These are phyloP conservation scores for Thinocorus orbignyianus DNA, from an alignment of 2,113 vertebrate genomes.

Conservation along the genomic window DNA sequence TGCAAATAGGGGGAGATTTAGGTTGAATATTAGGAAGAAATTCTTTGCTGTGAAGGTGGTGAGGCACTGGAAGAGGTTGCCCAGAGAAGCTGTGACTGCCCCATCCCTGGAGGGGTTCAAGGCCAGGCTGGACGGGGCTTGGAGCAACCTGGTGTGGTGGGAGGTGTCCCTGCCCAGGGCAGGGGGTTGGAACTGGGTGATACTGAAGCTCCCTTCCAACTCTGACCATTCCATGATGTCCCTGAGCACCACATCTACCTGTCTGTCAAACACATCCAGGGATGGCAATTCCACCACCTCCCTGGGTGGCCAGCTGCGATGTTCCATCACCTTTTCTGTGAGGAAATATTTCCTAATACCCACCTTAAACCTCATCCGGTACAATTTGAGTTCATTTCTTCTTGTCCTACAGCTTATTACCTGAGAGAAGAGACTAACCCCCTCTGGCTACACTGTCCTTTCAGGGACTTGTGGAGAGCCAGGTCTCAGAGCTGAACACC, in stretches of 20 bases:
- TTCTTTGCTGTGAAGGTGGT: too few species aligned
- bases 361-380: not conserved
- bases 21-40: too few species aligned
- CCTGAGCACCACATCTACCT: not conserved
- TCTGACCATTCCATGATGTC: too few species aligned
- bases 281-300: not conserved
- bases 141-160: too few species aligned
- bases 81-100: too few species aligned
- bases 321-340: not conserved
- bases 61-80: too few species aligned
- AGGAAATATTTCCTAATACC: not conserved
- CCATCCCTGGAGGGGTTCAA: too few species aligned
- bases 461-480: not conserved
- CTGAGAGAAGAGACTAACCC: not conserved
- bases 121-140: too few species aligned
- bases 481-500: not conserved
- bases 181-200: too few species aligned
- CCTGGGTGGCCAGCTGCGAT: not conserved
- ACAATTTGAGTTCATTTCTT: not conserved
- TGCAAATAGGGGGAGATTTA: too few species aligned
- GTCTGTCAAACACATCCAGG: not conserved
- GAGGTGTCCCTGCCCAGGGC: too few species aligned
- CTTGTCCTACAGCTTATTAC: not conserved
- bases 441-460: not conserved
- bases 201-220: too few species aligned